These are phyloP conservation scores for Semaprochilodus insignis DNA, from an alignment of 2,797 vertebrate genomes.

Conservation along the genomic window DNA sequence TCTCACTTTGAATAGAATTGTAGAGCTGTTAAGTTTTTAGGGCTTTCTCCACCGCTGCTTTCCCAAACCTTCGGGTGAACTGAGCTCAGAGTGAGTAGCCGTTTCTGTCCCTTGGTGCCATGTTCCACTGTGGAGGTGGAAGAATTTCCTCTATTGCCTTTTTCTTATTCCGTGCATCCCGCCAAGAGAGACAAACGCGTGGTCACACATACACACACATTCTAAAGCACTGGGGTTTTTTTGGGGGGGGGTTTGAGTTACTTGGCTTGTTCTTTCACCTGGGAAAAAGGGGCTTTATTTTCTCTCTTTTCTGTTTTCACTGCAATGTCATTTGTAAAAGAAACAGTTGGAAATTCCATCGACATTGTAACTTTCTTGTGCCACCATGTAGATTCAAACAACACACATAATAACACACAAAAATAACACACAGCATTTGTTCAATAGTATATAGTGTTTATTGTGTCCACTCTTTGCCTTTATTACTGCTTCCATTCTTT, in stretches of 20 bases:
- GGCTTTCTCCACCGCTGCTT: neutral
- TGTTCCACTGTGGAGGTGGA: slow-evolving; percentile 54
- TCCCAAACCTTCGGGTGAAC: neutral
- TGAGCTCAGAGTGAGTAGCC: neutral
- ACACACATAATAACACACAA: neutral
- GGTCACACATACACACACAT: slow-evolving; percentile 39
- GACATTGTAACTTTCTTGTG: neutral
- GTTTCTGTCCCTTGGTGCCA: slow-evolving; percentile 15
- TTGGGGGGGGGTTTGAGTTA: slow-evolving; percentile 9
- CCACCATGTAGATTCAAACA: neutral
- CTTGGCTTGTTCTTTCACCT: slow-evolving; percentile 6
- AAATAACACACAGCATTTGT: no score
- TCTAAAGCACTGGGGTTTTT: slow-evolving; percentile 11
- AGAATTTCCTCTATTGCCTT: slow-evolving; percentile 52
- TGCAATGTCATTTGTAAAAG: slow-evolving; percentile 15
- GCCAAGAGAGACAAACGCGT: slow-evolving; percentile 30
- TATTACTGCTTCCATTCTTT: no score
- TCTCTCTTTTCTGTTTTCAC: slow-evolving; percentile 23
- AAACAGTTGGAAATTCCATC: neutral
- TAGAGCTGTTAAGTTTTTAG: neutral
- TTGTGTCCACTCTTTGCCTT: no score
- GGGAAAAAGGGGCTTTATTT: slow-evolving; percentile 4
- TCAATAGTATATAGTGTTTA: no score
- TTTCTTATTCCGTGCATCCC: slow-evolving; percentile 30
- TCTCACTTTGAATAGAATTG: slow-evolving; percentile 4